Evolutionary conservation across 1,140 invertebrate genomes (phyloP), one percentile per base, ranked within the genome.

Genomic region (Macrobrachium rosenbergii): DNA sequence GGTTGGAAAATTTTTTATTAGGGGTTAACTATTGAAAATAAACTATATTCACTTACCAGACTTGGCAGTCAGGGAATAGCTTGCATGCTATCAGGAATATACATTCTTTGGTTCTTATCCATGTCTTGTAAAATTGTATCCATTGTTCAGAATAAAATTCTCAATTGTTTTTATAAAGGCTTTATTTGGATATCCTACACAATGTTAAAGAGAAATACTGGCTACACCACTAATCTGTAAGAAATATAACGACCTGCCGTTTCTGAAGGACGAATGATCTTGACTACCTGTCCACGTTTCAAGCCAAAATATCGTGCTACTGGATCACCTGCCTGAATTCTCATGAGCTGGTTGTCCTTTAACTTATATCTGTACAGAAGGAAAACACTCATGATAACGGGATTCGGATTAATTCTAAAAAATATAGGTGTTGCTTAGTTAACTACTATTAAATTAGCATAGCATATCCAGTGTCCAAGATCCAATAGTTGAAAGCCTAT

Each of bases 211-310:
- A 19, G 7, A 52, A 37, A 37, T 37, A 37, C 28, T 37, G 28
- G 60, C 52, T 64, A 88, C 58, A 88, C 86, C 8, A 99, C 98
- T 87, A 99, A 94, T 92, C 99, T 94, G 92, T 99, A 99, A 58
- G 98, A 99, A 92, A 99, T 99, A 92, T 99, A 99, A 92, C 98
- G 94, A 75, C 99, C 99, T 43, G 99, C 99, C 73, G 99, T 99
- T 94, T 99, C 99, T 23, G 98, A 99, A 5, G 98, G 95, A 90
- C 99, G 93, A 91, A 99, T 98, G 91, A 99, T 99, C 93, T 99
- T 99, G 0, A 90, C 91, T 92, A 97, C 96, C 94, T 99, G 98
- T 92, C 98, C 98, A 93, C 98, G 94, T 92, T 98, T 99, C 0
- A 99, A 93, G 83, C 98, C 98, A 94, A 98, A 99, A 93, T 99